Conservation (phyloP, 2,113 vertebrate species). For the Zapornia atra region DNA sequence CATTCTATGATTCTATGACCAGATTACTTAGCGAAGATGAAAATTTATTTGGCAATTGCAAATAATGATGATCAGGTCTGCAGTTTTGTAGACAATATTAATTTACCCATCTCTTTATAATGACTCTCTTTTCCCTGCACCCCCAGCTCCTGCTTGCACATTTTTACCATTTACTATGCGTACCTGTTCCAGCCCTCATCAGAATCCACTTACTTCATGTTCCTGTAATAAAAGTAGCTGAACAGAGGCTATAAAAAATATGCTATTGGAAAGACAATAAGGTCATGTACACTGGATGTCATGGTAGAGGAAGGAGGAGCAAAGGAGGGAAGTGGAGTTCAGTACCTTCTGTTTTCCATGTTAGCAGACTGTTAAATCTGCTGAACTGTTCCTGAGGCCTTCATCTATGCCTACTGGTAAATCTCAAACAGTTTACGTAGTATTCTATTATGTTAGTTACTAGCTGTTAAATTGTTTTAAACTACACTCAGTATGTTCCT, state of each 20-base stretch:
- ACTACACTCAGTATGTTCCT: neutral
- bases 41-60: neutral
- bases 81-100: neutral
- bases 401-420: neutral
- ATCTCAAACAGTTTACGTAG: neutral
- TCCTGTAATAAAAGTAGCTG: neutral
- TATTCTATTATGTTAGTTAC: neutral
- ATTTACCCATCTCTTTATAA: neutral
- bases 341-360: neutral
- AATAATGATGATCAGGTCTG: neutral
- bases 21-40: neutral
- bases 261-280: neutral
- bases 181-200: neutral
- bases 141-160: neutral
- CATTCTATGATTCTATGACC: no score
- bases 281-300: neutral
- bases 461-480: neutral
- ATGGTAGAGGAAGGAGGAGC: neutral
- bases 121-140: neutral
- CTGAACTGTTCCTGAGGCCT: neutral
- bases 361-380: neutral
- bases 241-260: neutral
- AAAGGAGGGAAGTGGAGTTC: neutral
- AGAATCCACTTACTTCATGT: neutral
- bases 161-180: neutral